These are phyloP conservation scores for Amia ocellicauda DNA, from an alignment of 2,113 vertebrate genomes.

Conservation along the genomic window DNA sequence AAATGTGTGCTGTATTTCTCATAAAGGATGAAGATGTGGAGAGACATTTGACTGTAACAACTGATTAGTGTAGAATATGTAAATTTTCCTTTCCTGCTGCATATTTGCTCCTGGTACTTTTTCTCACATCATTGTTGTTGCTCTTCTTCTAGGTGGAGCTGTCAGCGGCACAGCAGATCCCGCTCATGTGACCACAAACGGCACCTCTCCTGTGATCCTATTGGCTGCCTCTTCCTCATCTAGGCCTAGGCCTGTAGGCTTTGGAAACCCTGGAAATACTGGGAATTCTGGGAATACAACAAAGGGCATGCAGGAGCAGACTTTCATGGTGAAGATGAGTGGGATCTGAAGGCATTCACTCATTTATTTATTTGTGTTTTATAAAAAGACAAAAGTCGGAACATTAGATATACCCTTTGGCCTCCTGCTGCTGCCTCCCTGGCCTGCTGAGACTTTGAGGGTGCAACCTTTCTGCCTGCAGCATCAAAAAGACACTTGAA, in stretches of 20 bases:
- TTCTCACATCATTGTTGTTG: constrained; percentile 21
- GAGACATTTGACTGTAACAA: not conserved
- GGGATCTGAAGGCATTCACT: constrained; percentile 60
- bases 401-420: constrained; percentile 49
- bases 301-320: constrained; percentile 44
- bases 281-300: constrained; percentile 66
- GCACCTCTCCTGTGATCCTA: constrained; percentile 48
- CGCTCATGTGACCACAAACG: constrained; percentile 49
- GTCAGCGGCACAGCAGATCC: constrained; percentile 33
- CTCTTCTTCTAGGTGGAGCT: constrained; percentile 53
- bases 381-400: constrained; percentile 51
- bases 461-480: constrained; percentile 62
- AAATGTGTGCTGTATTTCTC: constrained; percentile 48
- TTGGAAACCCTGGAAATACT: constrained; percentile 66
- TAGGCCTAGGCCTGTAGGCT: constrained; percentile 44
- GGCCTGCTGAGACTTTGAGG: constrained; percentile 62
- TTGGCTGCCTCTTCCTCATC: constrained; percentile 24
- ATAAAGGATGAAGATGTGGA: constrained; percentile 30
- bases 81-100: too few relatives aligned
- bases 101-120: constrained; percentile 9
- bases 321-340: constrained; percentile 57
- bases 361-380: constrained; percentile 39
- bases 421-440: constrained; percentile 35
- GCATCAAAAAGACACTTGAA: constrained; percentile 69
- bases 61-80: not conserved